A percentile compares a stretch with the other conserved stretches of the same genome.
phyloP scores from a whole-genome alignment of 2,113 vertebrate genomes.

The Rynchops niger region DNA sequence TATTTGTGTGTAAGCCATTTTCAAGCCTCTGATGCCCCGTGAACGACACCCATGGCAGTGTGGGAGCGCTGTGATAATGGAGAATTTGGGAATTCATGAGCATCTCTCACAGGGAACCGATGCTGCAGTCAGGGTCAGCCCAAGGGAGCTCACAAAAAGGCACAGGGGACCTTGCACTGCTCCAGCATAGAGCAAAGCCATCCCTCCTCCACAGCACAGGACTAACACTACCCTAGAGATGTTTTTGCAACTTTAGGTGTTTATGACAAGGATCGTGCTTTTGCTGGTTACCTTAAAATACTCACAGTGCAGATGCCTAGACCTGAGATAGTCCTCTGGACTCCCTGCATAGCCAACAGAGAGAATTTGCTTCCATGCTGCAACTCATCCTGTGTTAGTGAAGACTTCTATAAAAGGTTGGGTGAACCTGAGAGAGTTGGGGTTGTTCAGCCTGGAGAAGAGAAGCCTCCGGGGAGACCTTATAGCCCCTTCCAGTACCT shows the following conservation, averaged over 20 bases:
- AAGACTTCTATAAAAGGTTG: not conserved
- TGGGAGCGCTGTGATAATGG: not conserved
- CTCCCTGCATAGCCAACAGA: not conserved
- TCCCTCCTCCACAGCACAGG: not conserved
- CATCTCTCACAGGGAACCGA: not conserved
- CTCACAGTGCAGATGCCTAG: not conserved
- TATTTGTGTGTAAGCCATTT: not conserved
- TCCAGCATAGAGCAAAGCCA: not conserved
- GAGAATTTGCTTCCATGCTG: not conserved
- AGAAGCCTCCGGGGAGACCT: too few species aligned
- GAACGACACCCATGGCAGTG: not conserved
- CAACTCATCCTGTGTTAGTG: not conserved
- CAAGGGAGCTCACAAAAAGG: not conserved
- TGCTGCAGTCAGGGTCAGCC: not conserved
- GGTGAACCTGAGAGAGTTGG: not conserved
- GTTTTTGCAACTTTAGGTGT: not conserved
- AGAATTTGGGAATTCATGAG: not conserved
- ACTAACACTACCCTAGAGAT: not conserved
- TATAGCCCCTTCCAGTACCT: too few species aligned
- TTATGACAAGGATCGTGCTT: not conserved
- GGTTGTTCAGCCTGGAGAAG: too few species aligned
- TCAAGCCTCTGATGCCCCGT: not conserved
- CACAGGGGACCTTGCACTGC: not conserved
- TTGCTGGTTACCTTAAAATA: not conserved
- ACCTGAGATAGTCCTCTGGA: not conserved